Evolutionary conservation across 2,888 invertebrate genomes (phyloP), one percentile per base, ranked within the genome.

Genomic region (Agonopterix alstromeriana): DNA sequence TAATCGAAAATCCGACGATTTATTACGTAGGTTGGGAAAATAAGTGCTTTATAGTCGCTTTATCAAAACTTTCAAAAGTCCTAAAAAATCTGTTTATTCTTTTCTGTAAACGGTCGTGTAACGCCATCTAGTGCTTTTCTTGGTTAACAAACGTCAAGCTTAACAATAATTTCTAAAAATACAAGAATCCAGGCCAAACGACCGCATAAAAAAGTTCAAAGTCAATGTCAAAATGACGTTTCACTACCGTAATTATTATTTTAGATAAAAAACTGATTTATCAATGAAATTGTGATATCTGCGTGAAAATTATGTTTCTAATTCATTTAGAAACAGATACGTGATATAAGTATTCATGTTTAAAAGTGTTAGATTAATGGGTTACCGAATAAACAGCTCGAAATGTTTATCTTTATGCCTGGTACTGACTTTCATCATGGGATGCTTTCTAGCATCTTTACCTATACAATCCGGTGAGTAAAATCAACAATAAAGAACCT

Each of bases 401-500:
- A 86, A 75, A 85, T 87, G 85, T 66, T 76, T 89, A 35, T 65
- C 70, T 47, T 55, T 82, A 41, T 87, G 86, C 64, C 65, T 89
- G 42, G 62, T 82, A 38, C 57, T 87, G 53, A 86, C 87, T 49
- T 83, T 88, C 54, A 67, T 87, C 17, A 76, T 85, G 74, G 86
- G 86, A 46, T 87, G 85, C 54, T 86, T 80, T 73, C 71, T 89
- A 57, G 86, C 88, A 3, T 82, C 81, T 44, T 65, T 87, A 63
- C 86, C 88, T 44, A 77, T 88, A 59, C 73, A 75, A 66, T 67
- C 64, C 63, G 85, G 85, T 84, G 51, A 70, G 73, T 60, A 47
- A 52, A 48, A 48, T 52, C 3, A 45, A 8, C 41, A 35, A 43
- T 38, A 8, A n/a, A 42, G 12, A 35, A 8, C 12, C 2, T 38